phyloP scores from a whole-genome alignment of 92 coral and sea anemone species.

The Phenganax marumi region DNA sequence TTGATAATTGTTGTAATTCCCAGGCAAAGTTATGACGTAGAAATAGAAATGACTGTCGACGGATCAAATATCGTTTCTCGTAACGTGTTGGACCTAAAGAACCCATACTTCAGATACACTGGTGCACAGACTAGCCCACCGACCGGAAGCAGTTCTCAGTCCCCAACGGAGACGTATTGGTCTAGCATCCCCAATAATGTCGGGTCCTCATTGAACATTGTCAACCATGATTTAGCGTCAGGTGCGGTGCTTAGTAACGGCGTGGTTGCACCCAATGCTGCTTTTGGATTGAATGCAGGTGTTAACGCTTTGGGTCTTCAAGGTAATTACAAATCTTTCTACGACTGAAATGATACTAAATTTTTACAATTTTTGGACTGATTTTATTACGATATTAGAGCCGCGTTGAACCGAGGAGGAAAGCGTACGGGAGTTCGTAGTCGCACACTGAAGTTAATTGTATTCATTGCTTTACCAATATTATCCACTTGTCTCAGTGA shows the following conservation, averaged over 20 bases:
- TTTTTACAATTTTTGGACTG: no score
- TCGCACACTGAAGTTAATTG: no score
- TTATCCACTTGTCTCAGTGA: no score
- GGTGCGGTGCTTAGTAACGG: constrained; percentile 41
- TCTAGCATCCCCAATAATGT: constrained; percentile 46
- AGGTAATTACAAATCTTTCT: neutral
- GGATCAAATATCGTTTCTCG: constrained; percentile 75
- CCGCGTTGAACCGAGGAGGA: no score
- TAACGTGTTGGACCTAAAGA: constrained; percentile 83
- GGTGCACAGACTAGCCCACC: constrained; percentile 77
- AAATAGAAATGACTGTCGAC: constrained; percentile 72
- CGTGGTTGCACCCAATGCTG: constrained; percentile 19
- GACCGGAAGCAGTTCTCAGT: constrained; percentile 76
- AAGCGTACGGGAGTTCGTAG: no score
- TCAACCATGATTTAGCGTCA: constrained; percentile 24
- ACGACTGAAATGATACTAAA: neutral
- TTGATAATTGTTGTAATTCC: neutral
- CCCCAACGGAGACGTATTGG: constrained; percentile 97
- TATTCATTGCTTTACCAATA: no score
- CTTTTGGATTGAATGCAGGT: constrained; percentile 18
- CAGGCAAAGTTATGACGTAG: constrained; percentile 97
- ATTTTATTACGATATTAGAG: no score
- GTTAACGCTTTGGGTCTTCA: constrained; percentile 30
- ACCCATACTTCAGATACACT: constrained; percentile 93
- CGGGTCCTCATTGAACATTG: constrained; percentile 26